phyloP scores from a whole-genome alignment of 2,888 invertebrate species.

The Cylindroiulus punctatus region DNA sequence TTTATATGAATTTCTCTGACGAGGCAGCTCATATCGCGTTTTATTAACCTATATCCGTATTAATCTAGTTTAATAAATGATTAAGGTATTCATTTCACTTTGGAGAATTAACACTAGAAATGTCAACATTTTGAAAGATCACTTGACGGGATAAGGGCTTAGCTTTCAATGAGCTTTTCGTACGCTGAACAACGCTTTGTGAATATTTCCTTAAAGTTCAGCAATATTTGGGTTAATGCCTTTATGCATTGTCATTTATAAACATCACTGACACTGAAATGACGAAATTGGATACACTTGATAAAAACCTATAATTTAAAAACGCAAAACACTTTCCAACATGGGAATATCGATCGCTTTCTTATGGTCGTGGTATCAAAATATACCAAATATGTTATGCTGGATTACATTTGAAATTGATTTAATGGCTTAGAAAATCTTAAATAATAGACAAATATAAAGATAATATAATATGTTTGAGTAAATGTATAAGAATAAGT shows the following conservation, averaged over 20 bases:
- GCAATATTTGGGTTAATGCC: background rate
- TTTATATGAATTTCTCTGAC: conserved; percentile 4
- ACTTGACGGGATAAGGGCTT: background rate
- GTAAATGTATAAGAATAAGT: background rate
- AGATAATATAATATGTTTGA: no score
- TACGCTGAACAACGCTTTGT: background rate
- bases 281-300: no score
- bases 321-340: no score
- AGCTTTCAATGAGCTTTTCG: background rate
- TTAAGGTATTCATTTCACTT: background rate
- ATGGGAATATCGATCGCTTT: no score
- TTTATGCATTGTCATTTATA: background rate
- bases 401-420: no score
- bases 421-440: no score
- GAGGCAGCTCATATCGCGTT: background rate
- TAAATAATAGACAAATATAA: no score
- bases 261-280: background rate
- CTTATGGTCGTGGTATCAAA: no score
- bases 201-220: background rate
- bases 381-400: no score
- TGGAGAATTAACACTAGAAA: background rate
- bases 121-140: background rate
- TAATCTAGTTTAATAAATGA: background rate
- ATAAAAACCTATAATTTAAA: no score
- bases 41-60: conserved; percentile 43